Evolutionary conservation across 2,113 vertebrate species (phyloP), one percentile per base, ranked within the genome.

Genomic region (Pterophyllum scalare): DNA sequence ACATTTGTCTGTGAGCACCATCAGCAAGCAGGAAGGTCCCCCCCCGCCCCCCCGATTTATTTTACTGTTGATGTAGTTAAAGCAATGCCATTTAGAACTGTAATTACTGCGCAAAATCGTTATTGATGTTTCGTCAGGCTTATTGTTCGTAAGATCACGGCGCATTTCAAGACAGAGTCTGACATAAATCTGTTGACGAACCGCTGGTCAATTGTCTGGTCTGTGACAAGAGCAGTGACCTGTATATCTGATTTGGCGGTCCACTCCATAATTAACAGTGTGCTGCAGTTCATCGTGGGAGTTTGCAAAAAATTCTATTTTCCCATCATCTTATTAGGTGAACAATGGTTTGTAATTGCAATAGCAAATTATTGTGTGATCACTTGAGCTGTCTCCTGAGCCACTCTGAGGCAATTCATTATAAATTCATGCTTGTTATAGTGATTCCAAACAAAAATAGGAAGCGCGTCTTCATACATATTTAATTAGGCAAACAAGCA

Each of bases 391-490:
- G 79, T 86, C 83, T 87, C 84, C 80, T 70, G 87, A 75, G 90
- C 62, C 43, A 19, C 83, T 54, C 75, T 7, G 40, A 78, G 79
- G 78, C 79, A 84, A 90, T 91, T 90, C 64, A 91, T 93, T 91
- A 90, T 74, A 77, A 84, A 91, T 90, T 86, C 77, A 64, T 87
- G 86, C 92, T 93, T 89, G 83, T 92, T 86, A 84, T 72, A 88
- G 83, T 79, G 84, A 90, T 92, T 87, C 72, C 77, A 86, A 81
- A 84, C 86, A 65, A 86, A 90, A 90, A 90, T 77, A 80, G 74
- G 77, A 77, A 60, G 59, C 19, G 49, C 5, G 5, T 58, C 33
- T 60, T 80, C 83, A 85, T 92, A 78, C 90, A 93, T 91, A 91
- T 91, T 91, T 89, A 82, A 91, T 91, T 56, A 83, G 74, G 87